These are phyloP conservation scores for Saturnia pavonia DNA, from an alignment of 2,888 invertebrate genomes.

Conservation along the genomic window DNA sequence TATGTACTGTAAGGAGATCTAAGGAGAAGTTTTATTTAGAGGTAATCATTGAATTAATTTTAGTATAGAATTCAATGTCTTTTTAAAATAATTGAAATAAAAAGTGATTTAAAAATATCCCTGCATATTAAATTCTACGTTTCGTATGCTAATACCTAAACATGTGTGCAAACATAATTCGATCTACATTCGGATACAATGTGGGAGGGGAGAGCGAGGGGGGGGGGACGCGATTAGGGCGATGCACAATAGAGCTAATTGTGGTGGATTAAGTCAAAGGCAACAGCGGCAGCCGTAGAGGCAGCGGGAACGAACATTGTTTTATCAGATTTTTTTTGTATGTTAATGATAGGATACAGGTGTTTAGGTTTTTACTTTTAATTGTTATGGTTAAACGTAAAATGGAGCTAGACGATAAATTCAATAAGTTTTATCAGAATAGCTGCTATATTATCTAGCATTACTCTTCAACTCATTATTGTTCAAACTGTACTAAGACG, in stretches of 20 bases:
- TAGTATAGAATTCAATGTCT: too few relatives aligned
- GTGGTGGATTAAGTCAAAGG: slow-evolving; percentile 16
- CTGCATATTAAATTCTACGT: not conserved
- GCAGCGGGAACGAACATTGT: not conserved
- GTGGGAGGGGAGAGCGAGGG: slow-evolving; percentile 23
- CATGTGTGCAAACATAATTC: slow-evolving; percentile 71
- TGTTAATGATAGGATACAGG: not conserved
- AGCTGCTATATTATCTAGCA: not conserved
- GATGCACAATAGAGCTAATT: slow-evolving; percentile 65
- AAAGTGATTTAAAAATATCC: not conserved
- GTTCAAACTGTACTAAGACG: too few relatives aligned
- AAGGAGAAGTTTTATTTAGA: too few relatives aligned
- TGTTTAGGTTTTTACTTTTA: not conserved
- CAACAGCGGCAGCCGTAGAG: not conserved
- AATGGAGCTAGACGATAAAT: not conserved
- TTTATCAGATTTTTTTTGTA: not conserved
- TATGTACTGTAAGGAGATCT: too few relatives aligned
- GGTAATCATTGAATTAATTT: too few relatives aligned
- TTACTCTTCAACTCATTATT: too few relatives aligned
- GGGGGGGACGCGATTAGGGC: slow-evolving; percentile 33
- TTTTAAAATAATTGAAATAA: too few relatives aligned
- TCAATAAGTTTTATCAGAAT: not conserved
- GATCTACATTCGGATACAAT: slow-evolving; percentile 52
- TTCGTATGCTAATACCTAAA: slow-evolving; percentile 32
- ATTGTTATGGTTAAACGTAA: not conserved